Conservation (phyloP, 1,140 invertebrate species). For the Orussus abietinus region DNA sequence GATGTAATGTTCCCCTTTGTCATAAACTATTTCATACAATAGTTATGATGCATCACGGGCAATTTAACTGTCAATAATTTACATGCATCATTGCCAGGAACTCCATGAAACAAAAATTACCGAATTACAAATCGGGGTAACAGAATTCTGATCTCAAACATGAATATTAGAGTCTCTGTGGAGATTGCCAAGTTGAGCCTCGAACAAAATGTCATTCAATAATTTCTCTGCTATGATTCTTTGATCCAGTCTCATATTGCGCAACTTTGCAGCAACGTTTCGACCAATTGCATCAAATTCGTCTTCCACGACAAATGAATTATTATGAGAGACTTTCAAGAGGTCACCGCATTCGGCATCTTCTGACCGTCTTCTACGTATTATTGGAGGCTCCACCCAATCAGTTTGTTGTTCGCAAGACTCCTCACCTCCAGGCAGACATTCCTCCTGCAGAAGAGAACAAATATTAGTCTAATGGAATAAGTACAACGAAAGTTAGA, state of each 20-base stretch:
- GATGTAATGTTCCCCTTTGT: too few relatives aligned
- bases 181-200: slow-evolving; percentile 49
- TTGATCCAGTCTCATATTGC: slow-evolving; percentile 49
- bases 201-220: slow-evolving; percentile 49
- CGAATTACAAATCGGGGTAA: too few relatives aligned
- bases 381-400: slow-evolving; percentile 36
- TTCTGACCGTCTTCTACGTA: slow-evolving; percentile 34
- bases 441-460: slow-evolving; percentile 36
- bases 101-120: too few relatives aligned
- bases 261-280: slow-evolving; percentile 48
- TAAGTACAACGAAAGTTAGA: slow-evolving; percentile 2
- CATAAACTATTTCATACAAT: too few relatives aligned
- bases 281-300: slow-evolving; percentile 49
- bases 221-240: slow-evolving; percentile 51
- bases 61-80: too few relatives aligned
- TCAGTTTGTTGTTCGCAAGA: slow-evolving; percentile 34
- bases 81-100: too few relatives aligned
- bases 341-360: slow-evolving; percentile 35
- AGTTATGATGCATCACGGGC: too few relatives aligned
- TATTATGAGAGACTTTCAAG: slow-evolving; percentile 37
- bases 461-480: slow-evolving; percentile 2
- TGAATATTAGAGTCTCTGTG: slow-evolving; percentile 48
- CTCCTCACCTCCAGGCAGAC: slow-evolving; percentile 32
- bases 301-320: slow-evolving; percentile 39
- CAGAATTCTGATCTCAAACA: slow-evolving; percentile 26